Conservation (phyloP, 2,888 invertebrate species). For the Cosmia trapezina region DNA sequence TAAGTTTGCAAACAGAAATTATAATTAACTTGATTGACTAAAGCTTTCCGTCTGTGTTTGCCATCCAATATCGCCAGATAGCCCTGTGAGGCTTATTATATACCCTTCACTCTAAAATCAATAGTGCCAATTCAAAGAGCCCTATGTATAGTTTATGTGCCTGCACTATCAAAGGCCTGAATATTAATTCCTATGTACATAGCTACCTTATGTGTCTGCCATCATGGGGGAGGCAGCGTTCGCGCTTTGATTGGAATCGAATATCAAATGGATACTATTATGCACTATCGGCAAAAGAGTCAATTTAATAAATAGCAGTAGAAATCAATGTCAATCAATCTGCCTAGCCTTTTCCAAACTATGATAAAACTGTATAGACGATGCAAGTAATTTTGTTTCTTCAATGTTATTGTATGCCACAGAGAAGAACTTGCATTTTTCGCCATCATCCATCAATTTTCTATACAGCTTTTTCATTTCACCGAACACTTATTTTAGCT, state of each 20-base stretch:
- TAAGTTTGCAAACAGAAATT: background rate
- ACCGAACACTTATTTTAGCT: background rate
- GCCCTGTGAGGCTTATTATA: background rate
- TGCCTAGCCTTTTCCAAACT: no score
- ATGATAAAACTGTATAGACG: background rate
- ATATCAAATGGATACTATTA: conserved; percentile 21
- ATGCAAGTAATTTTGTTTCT: no score
- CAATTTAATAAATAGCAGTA: background rate
- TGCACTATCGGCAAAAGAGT: background rate
- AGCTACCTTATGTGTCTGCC: conserved; percentile 21
- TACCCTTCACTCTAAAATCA: conserved; percentile 2
- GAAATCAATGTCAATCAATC: no score
- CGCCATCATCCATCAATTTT: background rate
- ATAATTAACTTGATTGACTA: background rate
- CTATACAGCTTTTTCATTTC: background rate
- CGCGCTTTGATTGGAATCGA: background rate
- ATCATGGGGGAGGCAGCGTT: background rate
- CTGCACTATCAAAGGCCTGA: conserved; percentile 8
- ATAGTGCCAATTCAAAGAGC: background rate
- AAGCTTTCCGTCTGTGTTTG: background rate
- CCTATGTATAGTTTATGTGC: background rate
- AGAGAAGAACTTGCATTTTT: background rate
- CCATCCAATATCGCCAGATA: background rate
- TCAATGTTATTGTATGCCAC: background rate
- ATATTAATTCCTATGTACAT: conserved; percentile 25